Evolutionary conservation across 2,797 vertebrate species (phyloP).

Genomic region (Erethizon dorsatum): DNA sequence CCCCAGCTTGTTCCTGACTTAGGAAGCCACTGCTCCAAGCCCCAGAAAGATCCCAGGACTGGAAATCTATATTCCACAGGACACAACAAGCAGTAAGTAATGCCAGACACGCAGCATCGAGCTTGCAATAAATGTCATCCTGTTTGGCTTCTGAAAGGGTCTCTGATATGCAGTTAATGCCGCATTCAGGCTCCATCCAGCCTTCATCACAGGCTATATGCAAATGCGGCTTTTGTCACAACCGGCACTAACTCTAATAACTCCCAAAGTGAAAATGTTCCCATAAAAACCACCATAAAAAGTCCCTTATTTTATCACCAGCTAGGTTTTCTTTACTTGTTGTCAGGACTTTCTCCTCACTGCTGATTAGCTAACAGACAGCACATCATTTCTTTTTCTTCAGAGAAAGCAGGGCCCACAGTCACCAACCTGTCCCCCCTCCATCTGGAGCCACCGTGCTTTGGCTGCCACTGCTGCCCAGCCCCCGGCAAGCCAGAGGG

Average conservation of each 20-base stretch:
- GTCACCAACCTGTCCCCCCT: constrained; percentile 26
- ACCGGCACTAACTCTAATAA: constrained; percentile 86
- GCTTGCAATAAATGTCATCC: constrained; percentile 77
- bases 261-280: constrained; percentile 88
- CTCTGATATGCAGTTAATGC: constrained; percentile 78
- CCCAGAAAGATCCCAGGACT: background rate
- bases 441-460: constrained; percentile 52
- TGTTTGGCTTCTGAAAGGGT: constrained; percentile 76
- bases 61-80: constrained; percentile 69
- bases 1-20: background rate
- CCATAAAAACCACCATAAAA: constrained; percentile 87
- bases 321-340: constrained; percentile 85
- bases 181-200: constrained; percentile 65
- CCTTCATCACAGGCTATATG: constrained; percentile 82
- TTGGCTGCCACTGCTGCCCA: constrained; percentile 34
- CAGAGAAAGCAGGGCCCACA: background rate
- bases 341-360: constrained; percentile 83
- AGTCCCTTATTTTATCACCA: constrained; percentile 84
- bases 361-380: constrained; percentile 77
- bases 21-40: background rate
- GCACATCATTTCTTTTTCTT: constrained; percentile 61
- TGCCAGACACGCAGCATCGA: constrained; percentile 61
- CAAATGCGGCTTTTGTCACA: constrained; percentile 87
- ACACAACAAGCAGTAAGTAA: constrained; percentile 71
- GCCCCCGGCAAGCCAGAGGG: constrained; percentile 13